Conservation (phyloP, 1,140 invertebrate genomes). For the Macrotrachela quadricornifera region DNA sequence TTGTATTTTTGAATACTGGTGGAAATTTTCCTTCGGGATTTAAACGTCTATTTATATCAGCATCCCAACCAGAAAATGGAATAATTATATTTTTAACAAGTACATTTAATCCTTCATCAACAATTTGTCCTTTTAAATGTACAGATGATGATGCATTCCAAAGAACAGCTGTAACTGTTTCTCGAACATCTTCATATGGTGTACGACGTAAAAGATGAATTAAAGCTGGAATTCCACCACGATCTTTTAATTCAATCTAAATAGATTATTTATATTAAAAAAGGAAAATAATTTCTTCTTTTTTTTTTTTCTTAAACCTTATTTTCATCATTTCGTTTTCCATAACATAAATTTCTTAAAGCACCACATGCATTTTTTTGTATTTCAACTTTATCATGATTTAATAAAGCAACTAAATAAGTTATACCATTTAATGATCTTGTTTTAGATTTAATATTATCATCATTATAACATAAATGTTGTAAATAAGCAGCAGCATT, state of each 20-base stretch:
- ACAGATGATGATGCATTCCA: slow-evolving; percentile 98
- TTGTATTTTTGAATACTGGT: slow-evolving; percentile 83
- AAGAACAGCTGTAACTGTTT: slow-evolving; percentile 85
- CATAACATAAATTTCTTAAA: slow-evolving; percentile 84
- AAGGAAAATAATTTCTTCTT: too few species aligned
- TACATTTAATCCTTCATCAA: slow-evolving; percentile 69
- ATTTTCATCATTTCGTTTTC: slow-evolving; percentile 90
- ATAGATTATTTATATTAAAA: too few species aligned
- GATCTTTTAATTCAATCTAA: slow-evolving; percentile 63
- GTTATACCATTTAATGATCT: slow-evolving; percentile 56
- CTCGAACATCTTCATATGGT: slow-evolving; percentile 76
- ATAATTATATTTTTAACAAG: slow-evolving; percentile 81
- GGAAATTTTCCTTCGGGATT: slow-evolving; percentile 29
- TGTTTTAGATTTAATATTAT: slow-evolving; percentile 90
- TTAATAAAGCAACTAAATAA: slow-evolving; percentile 65
- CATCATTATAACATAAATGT: slow-evolving; percentile 94
- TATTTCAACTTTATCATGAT: slow-evolving; percentile 74
- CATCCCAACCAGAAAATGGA: slow-evolving; percentile 53
- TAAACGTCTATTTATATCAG: too few species aligned
- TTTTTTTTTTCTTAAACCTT: too few species aligned
- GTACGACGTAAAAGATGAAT: slow-evolving; percentile 66
- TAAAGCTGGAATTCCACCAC: slow-evolving; percentile 71
- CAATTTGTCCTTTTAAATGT: slow-evolving; percentile 74
- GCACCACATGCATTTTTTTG: slow-evolving; percentile 93
- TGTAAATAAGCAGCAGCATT: slow-evolving; percentile 95